phyloP scores from a whole-genome alignment of 2,113 vertebrate species.

The Coryphaenoides rupestris region DNA sequence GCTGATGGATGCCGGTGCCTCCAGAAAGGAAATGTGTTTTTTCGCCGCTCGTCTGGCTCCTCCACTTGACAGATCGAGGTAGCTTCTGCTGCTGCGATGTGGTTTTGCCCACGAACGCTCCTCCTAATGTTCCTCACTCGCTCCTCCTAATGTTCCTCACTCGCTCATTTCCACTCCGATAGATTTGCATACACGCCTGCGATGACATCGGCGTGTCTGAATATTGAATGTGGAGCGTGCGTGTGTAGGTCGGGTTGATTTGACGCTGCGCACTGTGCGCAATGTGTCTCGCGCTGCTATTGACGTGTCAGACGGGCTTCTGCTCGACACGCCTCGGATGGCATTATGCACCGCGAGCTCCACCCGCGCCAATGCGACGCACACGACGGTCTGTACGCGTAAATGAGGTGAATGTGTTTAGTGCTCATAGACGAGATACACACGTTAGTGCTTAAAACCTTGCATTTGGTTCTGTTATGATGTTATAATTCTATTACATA shows the following conservation, averaged over 20 bases:
- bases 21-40: constrained; percentile 58
- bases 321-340: too few relatives aligned
- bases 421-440: too few relatives aligned
- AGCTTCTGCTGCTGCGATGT: constrained; percentile 34
- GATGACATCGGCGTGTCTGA: constrained; percentile 11
- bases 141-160: constrained; percentile 29
- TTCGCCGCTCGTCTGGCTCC: constrained; percentile 61
- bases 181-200: constrained; percentile 33
- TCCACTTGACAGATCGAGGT: constrained; percentile 55
- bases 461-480: too few relatives aligned
- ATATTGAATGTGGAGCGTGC: constrained; percentile 4
- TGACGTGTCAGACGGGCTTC: too few relatives aligned
- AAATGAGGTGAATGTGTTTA: too few relatives aligned
- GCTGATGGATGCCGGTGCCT: constrained; percentile 65
- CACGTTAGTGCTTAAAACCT: too few relatives aligned
- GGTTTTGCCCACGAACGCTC: constrained; percentile 38
- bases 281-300: background rate
- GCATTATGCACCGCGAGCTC: too few relatives aligned
- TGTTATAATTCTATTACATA: too few relatives aligned
- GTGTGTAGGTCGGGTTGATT: background rate
- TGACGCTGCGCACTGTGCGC: background rate
- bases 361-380: too few relatives aligned
- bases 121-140: constrained; percentile 27
- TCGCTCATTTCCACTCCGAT: constrained; percentile 35
- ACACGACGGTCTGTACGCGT: too few relatives aligned